Evolutionary conservation across 2,797 vertebrate species (phyloP), one percentile per base, ranked within the genome.

Genomic region (Trachurus trachurus): DNA sequence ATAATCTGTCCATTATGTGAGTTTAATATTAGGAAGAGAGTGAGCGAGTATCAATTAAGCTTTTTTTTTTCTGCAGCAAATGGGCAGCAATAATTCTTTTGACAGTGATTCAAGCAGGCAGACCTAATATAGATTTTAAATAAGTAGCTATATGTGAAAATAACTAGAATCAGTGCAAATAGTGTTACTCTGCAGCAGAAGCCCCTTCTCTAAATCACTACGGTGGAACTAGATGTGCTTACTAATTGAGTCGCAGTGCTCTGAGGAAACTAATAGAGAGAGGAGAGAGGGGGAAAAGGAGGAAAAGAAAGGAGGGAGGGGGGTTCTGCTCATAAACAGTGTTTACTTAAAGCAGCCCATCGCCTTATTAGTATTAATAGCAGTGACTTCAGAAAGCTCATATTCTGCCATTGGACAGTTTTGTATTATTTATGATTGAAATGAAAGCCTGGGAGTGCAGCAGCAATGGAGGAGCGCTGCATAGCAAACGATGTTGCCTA

Each of bases 281-380:
- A 65, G 42, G 57, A 49, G 60, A 34, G 29, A 49, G 52, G 53
- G 49, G 26, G 13, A n/a, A 50, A 47, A 61, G 53, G 37, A 60
- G 50, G 52, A 49, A 45, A n/a, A 62, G 42, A 66, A 68, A 63
- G 61, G 65, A 44, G 34, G 39, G 53, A 5, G 39, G 39, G 49
- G 22, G 45, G 59, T 85, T 89, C 78, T 71, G 66, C 74, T 92
- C 88, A 92, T 91, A 93, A 94, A 94, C 87, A 92, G 75, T 91
- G 87, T 92, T 92, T 94, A 93, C 93, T 91, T 87, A 86, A 88
- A 89, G 86, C 85, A 86, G 81, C 82, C 82, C 86, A 69, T 84
- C 29, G 84, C 88, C 94, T 95, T 88, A 95, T 95, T 94, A 95
- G 94, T 96, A 96, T 95, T 96, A 94, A 95, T 94, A 93, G 84